phyloP scores from a whole-genome alignment of 1,140 invertebrate species.

The Thaumetopoea pityocampa region DNA sequence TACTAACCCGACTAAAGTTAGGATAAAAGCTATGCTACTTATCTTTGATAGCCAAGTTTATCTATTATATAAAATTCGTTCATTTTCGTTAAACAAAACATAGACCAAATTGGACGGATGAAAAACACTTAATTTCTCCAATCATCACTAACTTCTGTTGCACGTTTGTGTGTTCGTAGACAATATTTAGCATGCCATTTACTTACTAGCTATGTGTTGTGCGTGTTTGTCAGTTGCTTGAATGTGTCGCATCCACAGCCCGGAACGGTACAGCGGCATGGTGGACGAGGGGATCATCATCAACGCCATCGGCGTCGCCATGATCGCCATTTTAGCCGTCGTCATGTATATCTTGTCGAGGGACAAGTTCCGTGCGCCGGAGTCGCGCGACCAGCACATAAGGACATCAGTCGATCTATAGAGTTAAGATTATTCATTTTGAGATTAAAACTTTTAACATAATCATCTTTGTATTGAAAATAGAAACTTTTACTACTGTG shows the following conservation, averaged over 20 bases:
- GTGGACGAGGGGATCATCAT: slow-evolving; percentile 84
- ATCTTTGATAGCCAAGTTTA: too few relatives aligned
- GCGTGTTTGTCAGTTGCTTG: slow-evolving; percentile 45
- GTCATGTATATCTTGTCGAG: slow-evolving; percentile 74
- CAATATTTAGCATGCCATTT: too few relatives aligned
- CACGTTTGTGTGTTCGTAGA: too few relatives aligned
- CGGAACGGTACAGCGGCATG: slow-evolving; percentile 77
- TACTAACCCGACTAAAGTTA: too few relatives aligned
- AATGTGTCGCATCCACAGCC: slow-evolving; percentile 71
- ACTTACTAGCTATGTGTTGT: slow-evolving; percentile 25
- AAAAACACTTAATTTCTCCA: too few relatives aligned
- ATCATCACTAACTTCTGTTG: too few relatives aligned
- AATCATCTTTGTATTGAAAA: too few relatives aligned
- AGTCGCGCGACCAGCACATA: slow-evolving; percentile 47
- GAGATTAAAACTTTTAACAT: background rate
- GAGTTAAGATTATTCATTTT: slow-evolving; percentile 14
- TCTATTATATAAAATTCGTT: too few relatives aligned
- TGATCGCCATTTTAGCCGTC: slow-evolving; percentile 83
- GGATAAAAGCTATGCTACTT: too few relatives aligned
- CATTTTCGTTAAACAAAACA: too few relatives aligned
- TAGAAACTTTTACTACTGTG: slow-evolving; percentile 1
- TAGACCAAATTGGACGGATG: too few relatives aligned
- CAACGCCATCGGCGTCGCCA: slow-evolving; percentile 83
- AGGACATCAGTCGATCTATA: slow-evolving; percentile 69
- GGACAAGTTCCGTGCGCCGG: slow-evolving; percentile 55